Conservation (phyloP, 2,113 vertebrate species). For the Rhinopomastus cyanomelas region DNA sequence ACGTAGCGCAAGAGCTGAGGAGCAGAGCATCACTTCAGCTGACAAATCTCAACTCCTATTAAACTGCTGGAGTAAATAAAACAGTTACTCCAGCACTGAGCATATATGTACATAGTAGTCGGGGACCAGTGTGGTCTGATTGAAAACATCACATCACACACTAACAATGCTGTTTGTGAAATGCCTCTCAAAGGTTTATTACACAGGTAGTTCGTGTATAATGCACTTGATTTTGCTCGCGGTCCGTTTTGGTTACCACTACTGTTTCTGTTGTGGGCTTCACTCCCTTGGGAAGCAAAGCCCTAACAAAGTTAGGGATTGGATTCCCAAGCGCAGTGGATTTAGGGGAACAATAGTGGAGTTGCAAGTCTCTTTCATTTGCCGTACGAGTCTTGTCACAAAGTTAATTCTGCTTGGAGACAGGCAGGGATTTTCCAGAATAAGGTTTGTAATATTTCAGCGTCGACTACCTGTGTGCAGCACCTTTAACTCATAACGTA, state of each 20-base stretch:
- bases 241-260: not conserved
- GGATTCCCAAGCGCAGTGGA: not conserved
- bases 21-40: constrained; percentile 46
- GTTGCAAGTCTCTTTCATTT: constrained; percentile 37
- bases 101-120: constrained; percentile 73
- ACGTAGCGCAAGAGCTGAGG: constrained; percentile 35
- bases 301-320: not conserved
- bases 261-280: constrained; percentile 12
- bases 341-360: not conserved
- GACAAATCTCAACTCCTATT: constrained; percentile 47
- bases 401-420: not conserved
- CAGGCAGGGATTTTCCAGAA: not conserved
- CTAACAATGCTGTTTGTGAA: constrained; percentile 76
- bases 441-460: not conserved
- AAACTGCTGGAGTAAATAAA: constrained; percentile 72
- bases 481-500: constrained; percentile 64
- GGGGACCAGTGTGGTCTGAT: constrained; percentile 83
- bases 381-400: not conserved
- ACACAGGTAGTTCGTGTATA: constrained; percentile 46
- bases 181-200: constrained; percentile 52
- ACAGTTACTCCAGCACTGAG: constrained; percentile 72
- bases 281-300: constrained; percentile 25
- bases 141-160: constrained; percentile 78
- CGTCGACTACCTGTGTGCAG: constrained; percentile 47
- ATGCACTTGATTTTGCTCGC: not conserved